These are phyloP conservation scores for Trichogramma dendrolimi DNA, from an alignment of 2,888 invertebrate species.

Conservation along the genomic window DNA sequence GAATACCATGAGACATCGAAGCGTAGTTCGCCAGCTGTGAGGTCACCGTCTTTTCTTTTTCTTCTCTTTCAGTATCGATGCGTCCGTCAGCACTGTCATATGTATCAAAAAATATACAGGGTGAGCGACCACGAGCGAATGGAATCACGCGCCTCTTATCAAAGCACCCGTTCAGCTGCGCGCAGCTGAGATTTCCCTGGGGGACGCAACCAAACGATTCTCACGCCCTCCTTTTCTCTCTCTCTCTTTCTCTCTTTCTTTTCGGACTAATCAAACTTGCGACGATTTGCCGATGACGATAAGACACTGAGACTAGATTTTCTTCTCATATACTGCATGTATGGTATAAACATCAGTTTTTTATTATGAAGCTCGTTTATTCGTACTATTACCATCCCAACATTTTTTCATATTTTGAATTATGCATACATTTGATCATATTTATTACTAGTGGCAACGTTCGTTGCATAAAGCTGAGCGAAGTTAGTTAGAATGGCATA, in stretches of 20 bases:
- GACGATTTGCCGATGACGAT: conserved; percentile 9
- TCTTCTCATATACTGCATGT: too few species aligned
- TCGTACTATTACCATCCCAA: too few species aligned
- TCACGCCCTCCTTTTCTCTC: conserved; percentile 12
- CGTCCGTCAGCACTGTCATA: conserved; percentile 9
- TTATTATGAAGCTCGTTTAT: too few species aligned
- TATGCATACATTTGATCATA: too few species aligned
- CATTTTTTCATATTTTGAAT: too few species aligned
- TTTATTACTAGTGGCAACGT: too few species aligned
- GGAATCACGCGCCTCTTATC: conserved; percentile 37
- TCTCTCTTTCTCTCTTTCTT: conserved; percentile 7
- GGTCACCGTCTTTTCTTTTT: background rate
- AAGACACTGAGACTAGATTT: too few species aligned
- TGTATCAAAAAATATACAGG: conserved; percentile 23
- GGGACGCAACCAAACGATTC: conserved; percentile 26
- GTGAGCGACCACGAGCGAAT: conserved; percentile 22
- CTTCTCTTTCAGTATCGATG: background rate
- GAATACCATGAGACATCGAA: too few species aligned
- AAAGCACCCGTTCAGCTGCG: conserved; percentile 28
- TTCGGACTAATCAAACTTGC: conserved; percentile 33
- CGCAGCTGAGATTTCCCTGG: conserved; percentile 33
- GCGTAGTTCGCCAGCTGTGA: background rate
- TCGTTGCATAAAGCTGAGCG: too few species aligned
- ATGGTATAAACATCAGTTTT: too few species aligned
- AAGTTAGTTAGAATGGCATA: too few species aligned